A percentile compares a stretch with the other conserved stretches of the same genome.
phyloP scores from a whole-genome alignment of 2,888 invertebrate genomes.

The Agriopis marginaria region DNA sequence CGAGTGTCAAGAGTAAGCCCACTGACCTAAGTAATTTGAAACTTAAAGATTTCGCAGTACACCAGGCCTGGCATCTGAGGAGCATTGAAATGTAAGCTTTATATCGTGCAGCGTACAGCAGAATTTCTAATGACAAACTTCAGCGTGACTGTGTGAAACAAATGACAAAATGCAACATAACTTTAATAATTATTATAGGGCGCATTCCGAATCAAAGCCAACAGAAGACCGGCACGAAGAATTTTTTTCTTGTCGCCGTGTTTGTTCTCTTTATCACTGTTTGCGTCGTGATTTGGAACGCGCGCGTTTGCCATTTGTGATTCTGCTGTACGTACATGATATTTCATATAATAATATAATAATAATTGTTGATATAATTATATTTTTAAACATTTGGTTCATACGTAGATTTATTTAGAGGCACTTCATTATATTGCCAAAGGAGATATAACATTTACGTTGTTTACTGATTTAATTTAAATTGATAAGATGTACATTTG shows the following conservation, averaged over 20 bases:
- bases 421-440: conserved; percentile 48
- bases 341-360: conserved; percentile 9
- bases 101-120: no score
- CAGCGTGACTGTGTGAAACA: not conserved
- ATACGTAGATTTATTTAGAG: conserved; percentile 38
- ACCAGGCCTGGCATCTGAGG: no score
- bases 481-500: conserved; percentile 15
- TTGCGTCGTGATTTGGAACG: not conserved
- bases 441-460: conserved; percentile 25
- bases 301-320: not conserved
- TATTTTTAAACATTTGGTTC: conserved; percentile 32
- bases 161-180: not conserved
- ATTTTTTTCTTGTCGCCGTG: no score
- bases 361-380: conserved; percentile 26
- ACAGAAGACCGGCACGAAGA: no score
- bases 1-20: no score
- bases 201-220: no score
- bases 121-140: no score
- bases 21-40: conserved; percentile 4
- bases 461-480: conserved; percentile 3
- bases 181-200: no score
- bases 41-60: not conserved
- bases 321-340: not conserved
- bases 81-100: no score
- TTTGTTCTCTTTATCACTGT: no score